Conservation (phyloP, 2,797 vertebrate genomes). For the Paramormyrops hopkinsi region DNA sequence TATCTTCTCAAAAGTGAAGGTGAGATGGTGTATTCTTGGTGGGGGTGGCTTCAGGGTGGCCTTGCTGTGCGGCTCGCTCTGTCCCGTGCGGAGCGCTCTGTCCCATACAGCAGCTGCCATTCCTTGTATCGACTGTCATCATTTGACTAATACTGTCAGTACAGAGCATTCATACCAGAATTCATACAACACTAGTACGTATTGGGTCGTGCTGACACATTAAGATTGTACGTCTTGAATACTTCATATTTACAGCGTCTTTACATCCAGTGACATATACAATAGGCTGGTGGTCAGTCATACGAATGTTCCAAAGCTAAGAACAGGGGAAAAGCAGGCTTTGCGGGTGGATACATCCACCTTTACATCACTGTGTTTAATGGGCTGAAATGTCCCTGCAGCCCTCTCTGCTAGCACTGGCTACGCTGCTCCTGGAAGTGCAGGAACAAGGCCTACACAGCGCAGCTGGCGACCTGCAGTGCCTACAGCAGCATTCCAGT, state of each 20-base stretch:
- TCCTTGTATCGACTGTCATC: background rate
- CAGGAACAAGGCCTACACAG: conserved; percentile 68
- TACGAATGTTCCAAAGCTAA: background rate
- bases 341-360: background rate
- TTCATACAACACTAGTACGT: background rate
- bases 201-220: background rate
- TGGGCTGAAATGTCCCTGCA: conserved; percentile 41
- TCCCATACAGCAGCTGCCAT: background rate
- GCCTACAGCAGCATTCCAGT: conserved; percentile 71
- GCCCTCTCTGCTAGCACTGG: conserved; percentile 83
- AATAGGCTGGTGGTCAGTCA: background rate
- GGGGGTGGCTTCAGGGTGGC: background rate
- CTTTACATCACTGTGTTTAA: background rate
- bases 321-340: background rate
- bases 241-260: background rate
- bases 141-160: background rate
- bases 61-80: background rate
- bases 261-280: background rate
- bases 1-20: conserved; percentile 90
- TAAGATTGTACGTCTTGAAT: background rate
- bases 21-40: conserved; percentile 44
- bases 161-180: background rate
- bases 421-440: conserved; percentile 72
- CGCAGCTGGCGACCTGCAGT: conserved; percentile 63
- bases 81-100: background rate